A percentile compares a stretch with the other conserved stretches of the same genome.
Evolutionary conservation across 2,888 invertebrate genomes (phyloP).

Genomic region (Priocnemis perturbator): DNA sequence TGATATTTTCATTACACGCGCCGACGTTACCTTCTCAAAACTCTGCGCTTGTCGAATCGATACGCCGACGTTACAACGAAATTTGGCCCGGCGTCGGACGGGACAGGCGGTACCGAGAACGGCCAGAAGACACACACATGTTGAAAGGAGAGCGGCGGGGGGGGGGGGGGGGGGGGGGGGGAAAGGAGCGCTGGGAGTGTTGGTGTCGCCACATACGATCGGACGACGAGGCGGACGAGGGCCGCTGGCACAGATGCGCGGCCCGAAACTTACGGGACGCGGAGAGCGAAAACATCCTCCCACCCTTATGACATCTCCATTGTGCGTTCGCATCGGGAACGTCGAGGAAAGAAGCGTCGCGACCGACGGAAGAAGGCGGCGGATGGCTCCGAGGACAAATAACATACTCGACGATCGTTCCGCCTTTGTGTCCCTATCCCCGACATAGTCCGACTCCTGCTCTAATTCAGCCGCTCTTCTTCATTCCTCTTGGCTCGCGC

Average conservation of each 20-base stretch:
- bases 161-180: not conserved
- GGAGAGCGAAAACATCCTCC: constrained; percentile 5
- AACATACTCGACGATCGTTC: not conserved
- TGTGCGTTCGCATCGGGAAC: not conserved
- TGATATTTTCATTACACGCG: too few species aligned
- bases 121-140: too few species aligned
- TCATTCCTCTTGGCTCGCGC: not conserved
- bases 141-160: not conserved
- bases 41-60: too few species aligned
- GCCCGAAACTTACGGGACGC: not conserved
- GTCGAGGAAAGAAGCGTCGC: too few species aligned
- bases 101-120: too few species aligned
- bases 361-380: not conserved
- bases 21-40: too few species aligned
- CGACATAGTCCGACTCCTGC: too few species aligned
- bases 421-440: not conserved
- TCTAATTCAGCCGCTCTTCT: not conserved
- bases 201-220: too few species aligned
- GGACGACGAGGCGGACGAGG: too few species aligned
- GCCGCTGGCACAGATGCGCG: not conserved
- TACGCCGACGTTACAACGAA: too few species aligned
- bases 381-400: not conserved
- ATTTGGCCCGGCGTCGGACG: too few species aligned
- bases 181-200: too few species aligned
- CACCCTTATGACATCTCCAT: not conserved